Percentiles rank a stretch among this genome's conserved stretches.
Evolutionary conservation across 2,797 vertebrate species (phyloP).

Genomic region (Syngnathus acus): DNA sequence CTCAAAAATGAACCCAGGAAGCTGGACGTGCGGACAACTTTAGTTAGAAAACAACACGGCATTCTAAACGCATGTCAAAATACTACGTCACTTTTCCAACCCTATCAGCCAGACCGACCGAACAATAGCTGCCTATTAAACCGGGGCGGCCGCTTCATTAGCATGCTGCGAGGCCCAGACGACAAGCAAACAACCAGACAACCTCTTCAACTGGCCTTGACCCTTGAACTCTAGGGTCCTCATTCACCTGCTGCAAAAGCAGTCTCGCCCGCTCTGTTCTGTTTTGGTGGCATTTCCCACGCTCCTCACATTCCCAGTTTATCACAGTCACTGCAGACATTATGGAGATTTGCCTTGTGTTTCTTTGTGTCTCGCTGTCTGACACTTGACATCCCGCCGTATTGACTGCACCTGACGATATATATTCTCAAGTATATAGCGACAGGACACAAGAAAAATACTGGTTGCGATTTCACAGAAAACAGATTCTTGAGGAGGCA

Average conservation of each 20-base stretch:
- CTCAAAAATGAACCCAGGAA: conserved; percentile 46
- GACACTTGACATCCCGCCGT: conserved; percentile 16
- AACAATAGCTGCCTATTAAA: conserved; percentile 58
- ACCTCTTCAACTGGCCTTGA: conserved; percentile 73
- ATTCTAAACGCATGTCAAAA: not conserved
- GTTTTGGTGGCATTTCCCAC: conserved; percentile 61
- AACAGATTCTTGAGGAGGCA: no score
- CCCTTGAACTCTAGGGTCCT: conserved; percentile 74
- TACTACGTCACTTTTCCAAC: not conserved
- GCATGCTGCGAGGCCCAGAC: conserved; percentile 54
- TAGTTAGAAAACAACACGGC: no score
- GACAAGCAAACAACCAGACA: conserved; percentile 38
- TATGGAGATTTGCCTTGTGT: conserved; percentile 51
- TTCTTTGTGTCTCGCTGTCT: conserved; percentile 33
- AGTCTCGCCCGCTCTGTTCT: conserved; percentile 54
- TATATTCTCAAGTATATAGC: not conserved
- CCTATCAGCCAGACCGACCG: conserved; percentile 33
- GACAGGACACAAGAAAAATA: no score
- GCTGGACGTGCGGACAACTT: not conserved
- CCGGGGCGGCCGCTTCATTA: conserved; percentile 54
- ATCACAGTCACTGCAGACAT: conserved; percentile 23
- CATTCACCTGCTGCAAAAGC: conserved; percentile 67
- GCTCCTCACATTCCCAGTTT: conserved; percentile 44
- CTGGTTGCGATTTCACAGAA: not conserved
- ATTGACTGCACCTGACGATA: not conserved